Conservation (phyloP, 2,797 vertebrate genomes). For the Chelon auratus region DNA sequence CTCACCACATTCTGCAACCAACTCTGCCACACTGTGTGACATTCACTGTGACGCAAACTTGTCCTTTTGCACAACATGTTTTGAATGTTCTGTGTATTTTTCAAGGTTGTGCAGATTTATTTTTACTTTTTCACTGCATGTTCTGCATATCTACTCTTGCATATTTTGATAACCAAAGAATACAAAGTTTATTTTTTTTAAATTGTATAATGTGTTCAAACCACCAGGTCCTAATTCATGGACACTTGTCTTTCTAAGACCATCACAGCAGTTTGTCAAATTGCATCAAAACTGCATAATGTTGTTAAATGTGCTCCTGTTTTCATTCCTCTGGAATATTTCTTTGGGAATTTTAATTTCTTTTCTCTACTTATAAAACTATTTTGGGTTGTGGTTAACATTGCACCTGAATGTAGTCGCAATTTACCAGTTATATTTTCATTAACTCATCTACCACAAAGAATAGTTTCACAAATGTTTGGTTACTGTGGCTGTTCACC, state of each 20-base stretch:
- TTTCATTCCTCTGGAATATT: background rate
- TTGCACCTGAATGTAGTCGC: slow-evolving; percentile 21
- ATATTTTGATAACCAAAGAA: background rate
- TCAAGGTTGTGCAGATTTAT: background rate
- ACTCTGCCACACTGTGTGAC: background rate
- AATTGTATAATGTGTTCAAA: too few relatives aligned
- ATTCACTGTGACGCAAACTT: background rate
- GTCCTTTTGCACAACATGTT: background rate
- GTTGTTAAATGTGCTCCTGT: background rate
- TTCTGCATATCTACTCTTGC: background rate
- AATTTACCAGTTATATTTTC: background rate
- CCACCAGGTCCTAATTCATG: too few relatives aligned
- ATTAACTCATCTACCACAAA: background rate
- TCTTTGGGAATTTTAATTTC: background rate
- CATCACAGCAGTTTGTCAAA: too few relatives aligned
- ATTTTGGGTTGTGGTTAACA: background rate
- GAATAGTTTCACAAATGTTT: background rate
- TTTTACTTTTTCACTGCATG: background rate
- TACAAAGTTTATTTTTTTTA: too few relatives aligned
- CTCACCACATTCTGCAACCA: background rate
- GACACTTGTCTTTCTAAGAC: too few relatives aligned
- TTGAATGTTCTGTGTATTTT: background rate
- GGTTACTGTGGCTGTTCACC: slow-evolving; percentile 1
- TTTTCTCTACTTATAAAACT: too few relatives aligned
- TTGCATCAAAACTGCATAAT: background rate